Conservation (phyloP, 2,797 vertebrate genomes). For the Fistularia tabacaria region DNA sequence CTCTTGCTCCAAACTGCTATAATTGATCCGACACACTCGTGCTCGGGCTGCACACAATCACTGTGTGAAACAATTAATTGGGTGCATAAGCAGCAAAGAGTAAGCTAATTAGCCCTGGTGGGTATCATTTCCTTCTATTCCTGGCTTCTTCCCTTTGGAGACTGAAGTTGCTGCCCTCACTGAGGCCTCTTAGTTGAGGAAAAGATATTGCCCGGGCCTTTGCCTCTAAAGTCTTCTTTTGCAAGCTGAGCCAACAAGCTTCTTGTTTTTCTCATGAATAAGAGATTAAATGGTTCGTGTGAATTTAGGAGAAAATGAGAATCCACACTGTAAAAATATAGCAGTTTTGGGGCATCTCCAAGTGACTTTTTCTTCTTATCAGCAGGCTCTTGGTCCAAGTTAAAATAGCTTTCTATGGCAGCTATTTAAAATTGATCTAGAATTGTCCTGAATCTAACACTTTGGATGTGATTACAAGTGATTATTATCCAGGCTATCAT, state of each 20-base stretch:
- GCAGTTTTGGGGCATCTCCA: slow-evolving; percentile 38
- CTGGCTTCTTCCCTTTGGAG: slow-evolving; percentile 32
- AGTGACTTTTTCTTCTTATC: slow-evolving; percentile 33
- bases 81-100: slow-evolving; percentile 20
- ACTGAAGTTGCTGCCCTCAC: slow-evolving; percentile 11
- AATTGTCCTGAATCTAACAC: too few relatives aligned
- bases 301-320: slow-evolving; percentile 36
- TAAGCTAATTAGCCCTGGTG: slow-evolving; percentile 43
- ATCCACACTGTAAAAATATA: slow-evolving; percentile 16
- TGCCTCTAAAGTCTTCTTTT: slow-evolving; percentile 24
- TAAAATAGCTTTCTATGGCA: slow-evolving; percentile 19
- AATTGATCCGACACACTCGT: slow-evolving; percentile 17
- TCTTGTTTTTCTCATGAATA: slow-evolving; percentile 67
- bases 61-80: slow-evolving; percentile 40
- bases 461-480: too few relatives aligned
- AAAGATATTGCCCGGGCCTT: slow-evolving; percentile 30
- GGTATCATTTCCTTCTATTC: slow-evolving; percentile 28
- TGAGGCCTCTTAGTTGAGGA: slow-evolving; percentile 15
- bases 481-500: too few relatives aligned
- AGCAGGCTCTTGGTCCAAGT: slow-evolving; percentile 23
- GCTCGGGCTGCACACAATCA: slow-evolving; percentile 19
- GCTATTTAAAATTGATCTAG: slow-evolving; percentile 3
- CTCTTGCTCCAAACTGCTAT: slow-evolving; percentile 4
- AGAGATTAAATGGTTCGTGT: slow-evolving; percentile 50
- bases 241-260: slow-evolving; percentile 37